These are phyloP conservation scores for Leuctra nigra DNA, from an alignment of 2,888 invertebrate genomes.

Conservation along the genomic window DNA sequence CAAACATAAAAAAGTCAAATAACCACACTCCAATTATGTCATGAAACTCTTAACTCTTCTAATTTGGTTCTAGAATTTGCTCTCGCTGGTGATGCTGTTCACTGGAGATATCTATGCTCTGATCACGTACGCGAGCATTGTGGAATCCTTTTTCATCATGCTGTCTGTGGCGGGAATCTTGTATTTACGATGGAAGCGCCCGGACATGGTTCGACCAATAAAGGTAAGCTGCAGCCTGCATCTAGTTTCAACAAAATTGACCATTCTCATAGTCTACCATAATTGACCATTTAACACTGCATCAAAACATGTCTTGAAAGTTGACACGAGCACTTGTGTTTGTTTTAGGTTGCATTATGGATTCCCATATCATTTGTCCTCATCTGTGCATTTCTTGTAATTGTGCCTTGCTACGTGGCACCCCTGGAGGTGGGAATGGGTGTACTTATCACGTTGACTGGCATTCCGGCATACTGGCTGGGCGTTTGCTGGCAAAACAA, in stretches of 20 bases:
- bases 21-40: not conserved
- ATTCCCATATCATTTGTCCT: conserved; percentile 71
- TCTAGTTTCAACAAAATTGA: no score
- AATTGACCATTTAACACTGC: no score
- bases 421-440: conserved; percentile 77
- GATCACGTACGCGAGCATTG: conserved; percentile 87
- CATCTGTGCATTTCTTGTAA: conserved; percentile 68
- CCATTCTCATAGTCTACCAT: no score
- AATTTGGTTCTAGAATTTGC: conserved; percentile 56
- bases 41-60: not conserved
- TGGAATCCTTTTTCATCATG: conserved; percentile 88
- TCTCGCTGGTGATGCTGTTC: conserved; percentile 78
- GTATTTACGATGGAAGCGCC: conserved; percentile 73
- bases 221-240: no score
- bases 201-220: conserved; percentile 75
- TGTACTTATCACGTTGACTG: conserved; percentile 68
- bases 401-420: conserved; percentile 71
- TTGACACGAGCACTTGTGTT: not conserved
- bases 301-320: no score
- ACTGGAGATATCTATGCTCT: conserved; percentile 77
- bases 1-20: no score
- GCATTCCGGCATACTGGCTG: conserved; percentile 72
- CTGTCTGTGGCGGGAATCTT: conserved; percentile 78
- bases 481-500: conserved; percentile 62
- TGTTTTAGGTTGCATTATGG: conserved; percentile 57